Evolutionary conservation across 2,113 vertebrate genomes (phyloP).

Genomic region (Brachypteracias leptosomus): DNA sequence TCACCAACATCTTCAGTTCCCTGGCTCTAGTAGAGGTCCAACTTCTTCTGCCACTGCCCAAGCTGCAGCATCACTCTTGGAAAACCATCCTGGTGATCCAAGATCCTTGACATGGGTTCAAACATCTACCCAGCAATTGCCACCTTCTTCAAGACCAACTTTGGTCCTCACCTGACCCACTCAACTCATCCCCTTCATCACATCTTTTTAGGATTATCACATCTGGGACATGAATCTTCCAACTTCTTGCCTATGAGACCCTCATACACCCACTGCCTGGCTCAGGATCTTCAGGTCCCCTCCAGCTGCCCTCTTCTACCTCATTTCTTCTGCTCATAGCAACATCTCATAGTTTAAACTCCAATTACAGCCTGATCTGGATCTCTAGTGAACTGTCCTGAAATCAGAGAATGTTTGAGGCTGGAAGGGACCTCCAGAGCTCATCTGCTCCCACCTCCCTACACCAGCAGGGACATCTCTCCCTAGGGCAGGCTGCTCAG

Average conservation of each 20-base stretch:
- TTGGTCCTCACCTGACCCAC: background rate
- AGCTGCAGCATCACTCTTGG: background rate
- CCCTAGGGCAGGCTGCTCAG: no score
- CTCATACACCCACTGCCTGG: background rate
- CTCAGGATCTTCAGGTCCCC: background rate
- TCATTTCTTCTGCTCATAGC: background rate
- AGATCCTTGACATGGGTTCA: accelerated
- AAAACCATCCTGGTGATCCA: background rate
- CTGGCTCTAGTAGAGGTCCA: accelerated
- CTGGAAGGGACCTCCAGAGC: no score
- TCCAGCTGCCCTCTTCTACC: background rate
- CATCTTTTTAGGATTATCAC: background rate
- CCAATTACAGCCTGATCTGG: background rate
- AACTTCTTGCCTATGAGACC: background rate
- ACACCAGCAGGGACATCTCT: no score
- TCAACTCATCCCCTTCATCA: background rate
- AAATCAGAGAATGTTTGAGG: no score
- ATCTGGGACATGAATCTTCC: background rate
- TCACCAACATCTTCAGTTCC: accelerated
- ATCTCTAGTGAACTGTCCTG: no score
- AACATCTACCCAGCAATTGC: accelerated
- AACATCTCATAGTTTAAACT: background rate
- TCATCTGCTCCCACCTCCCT: no score
- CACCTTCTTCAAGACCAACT: no score
- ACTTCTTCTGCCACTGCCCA: accelerated